Evolutionary conservation across 53 echinoderm and acorn worm genomes (phyloP).

Genomic region (Echinarachnius parma): DNA sequence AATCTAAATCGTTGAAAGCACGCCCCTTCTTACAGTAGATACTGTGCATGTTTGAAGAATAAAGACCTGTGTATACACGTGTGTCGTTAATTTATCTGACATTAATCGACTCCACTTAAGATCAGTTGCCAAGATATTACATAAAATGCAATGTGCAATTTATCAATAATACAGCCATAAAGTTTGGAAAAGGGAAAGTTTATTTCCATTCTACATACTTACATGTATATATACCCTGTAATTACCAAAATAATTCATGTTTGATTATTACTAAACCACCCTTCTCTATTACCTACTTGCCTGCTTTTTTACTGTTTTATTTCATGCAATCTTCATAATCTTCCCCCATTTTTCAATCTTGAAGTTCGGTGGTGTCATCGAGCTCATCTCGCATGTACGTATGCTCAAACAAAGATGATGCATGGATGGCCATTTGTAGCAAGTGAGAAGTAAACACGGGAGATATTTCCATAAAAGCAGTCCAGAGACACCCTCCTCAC

Average conservation of each 20-base stretch:
- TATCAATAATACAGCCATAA: conserved; percentile 41
- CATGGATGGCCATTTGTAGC: conserved; percentile 44
- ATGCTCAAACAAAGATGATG: conserved; percentile 45
- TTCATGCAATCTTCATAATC: not conserved
- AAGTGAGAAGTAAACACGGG: conserved; percentile 35
- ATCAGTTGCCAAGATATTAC: conserved; percentile 44
- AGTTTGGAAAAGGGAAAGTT: no score
- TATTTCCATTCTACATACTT: no score
- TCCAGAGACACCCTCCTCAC: conserved; percentile 1
- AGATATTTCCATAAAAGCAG: conserved; percentile 26
- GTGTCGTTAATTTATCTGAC: conserved; percentile 32
- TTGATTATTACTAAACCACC: no score
- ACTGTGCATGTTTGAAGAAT: no score
- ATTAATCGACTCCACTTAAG: conserved; percentile 46
- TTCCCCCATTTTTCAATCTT: not conserved
- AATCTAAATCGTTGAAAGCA: no score
- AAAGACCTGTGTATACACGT: conserved; percentile 13
- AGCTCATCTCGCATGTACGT: conserved; percentile 45
- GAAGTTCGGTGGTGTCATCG: conserved; percentile 44
- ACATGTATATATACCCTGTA: no score
- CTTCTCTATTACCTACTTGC: no score
- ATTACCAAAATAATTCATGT: no score
- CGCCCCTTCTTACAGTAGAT: no score
- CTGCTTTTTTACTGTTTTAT: not conserved
- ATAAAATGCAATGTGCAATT: conserved; percentile 39